Percentiles rank a stretch among this genome's conserved stretches.
Evolutionary conservation across 1,140 invertebrate species (phyloP).

Genomic region (Himalopsyche phryganea): DNA sequence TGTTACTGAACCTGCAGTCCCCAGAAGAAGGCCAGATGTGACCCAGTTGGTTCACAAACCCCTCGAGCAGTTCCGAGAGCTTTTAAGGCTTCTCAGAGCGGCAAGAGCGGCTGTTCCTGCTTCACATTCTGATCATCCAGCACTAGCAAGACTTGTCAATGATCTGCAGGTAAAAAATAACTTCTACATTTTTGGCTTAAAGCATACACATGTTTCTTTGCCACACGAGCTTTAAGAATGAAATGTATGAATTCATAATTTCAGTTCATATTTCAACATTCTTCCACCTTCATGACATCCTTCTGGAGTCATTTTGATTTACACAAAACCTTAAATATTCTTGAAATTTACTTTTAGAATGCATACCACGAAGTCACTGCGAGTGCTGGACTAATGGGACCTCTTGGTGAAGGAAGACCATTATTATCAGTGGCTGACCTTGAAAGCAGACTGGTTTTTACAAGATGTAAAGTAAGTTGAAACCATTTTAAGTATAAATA

Average conservation of each 20-base stretch:
- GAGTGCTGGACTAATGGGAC: slow-evolving; percentile 77
- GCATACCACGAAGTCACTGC: slow-evolving; percentile 76
- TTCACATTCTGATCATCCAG: slow-evolving; percentile 49
- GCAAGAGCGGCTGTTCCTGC: slow-evolving; percentile 45
- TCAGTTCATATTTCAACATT: too few species aligned
- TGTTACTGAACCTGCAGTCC: slow-evolving; percentile 72
- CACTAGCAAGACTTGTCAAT: slow-evolving; percentile 47
- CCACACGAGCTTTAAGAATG: too few species aligned
- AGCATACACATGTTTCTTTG: too few species aligned
- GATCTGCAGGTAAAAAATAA: slow-evolving; percentile 44
- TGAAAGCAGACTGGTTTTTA: slow-evolving; percentile 79
- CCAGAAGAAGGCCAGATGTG: slow-evolving; percentile 73
- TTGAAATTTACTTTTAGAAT: slow-evolving; percentile 46
- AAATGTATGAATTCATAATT: too few species aligned
- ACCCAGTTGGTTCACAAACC: slow-evolving; percentile 77
- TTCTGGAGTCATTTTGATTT: too few species aligned
- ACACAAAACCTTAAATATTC: too few species aligned
- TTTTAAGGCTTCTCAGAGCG: slow-evolving; percentile 47
- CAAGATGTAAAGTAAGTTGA: slow-evolving; percentile 71
- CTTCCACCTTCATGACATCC: too few species aligned
- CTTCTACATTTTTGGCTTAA: too few species aligned
- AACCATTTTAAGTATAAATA: background rate
- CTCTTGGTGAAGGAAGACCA: slow-evolving; percentile 73
- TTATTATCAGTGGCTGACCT: slow-evolving; percentile 75
- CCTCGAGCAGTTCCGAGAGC: slow-evolving; percentile 60